These are phyloP conservation scores for Chrysopilus asiliformis DNA, from an alignment of 2,888 invertebrate species.

Conservation along the genomic window DNA sequence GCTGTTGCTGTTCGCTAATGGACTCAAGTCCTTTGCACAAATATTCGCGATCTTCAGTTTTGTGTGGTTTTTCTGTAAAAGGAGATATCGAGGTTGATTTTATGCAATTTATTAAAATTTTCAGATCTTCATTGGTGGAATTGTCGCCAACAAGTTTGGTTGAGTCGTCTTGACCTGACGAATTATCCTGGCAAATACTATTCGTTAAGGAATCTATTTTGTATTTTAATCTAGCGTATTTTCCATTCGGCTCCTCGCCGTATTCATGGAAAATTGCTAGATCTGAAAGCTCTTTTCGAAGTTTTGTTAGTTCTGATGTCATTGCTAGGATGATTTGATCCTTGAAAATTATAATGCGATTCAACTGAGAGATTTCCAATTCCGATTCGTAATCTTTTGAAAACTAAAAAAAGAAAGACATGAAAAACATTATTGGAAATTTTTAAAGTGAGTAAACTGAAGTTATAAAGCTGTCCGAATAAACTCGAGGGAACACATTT, in stretches of 20 bases:
- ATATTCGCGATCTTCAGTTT: too few relatives aligned
- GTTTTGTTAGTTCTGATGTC: constrained; percentile 45
- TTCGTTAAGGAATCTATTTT: constrained; percentile 31
- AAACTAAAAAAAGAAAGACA: constrained; percentile 6
- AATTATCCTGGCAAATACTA: constrained; percentile 33
- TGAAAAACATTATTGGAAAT: too few relatives aligned
- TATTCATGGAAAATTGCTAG: constrained; percentile 53
- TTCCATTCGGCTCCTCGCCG: constrained; percentile 47
- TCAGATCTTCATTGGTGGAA: constrained; percentile 19
- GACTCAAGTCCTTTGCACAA: too few relatives aligned
- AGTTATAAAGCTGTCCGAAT: too few relatives aligned
- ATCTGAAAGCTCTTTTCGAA: constrained; percentile 52
- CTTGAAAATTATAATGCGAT: constrained; percentile 31
- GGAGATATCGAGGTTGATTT: constrained; percentile 25
- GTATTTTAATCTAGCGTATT: constrained; percentile 39
- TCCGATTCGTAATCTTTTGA: constrained; percentile 51
- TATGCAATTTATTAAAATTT: constrained; percentile 29
- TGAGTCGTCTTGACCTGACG: constrained; percentile 29
- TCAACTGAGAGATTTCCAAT: constrained; percentile 39
- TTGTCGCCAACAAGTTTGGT: too few relatives aligned
- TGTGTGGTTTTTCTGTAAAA: constrained; percentile 6
- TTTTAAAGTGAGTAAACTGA: too few relatives aligned
- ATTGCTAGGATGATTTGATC: constrained; percentile 33
- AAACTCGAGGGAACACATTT: too few relatives aligned
- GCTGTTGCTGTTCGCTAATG: neutral